phyloP scores from a whole-genome alignment of 2,797 vertebrate species.

The Betta splendens region DNA sequence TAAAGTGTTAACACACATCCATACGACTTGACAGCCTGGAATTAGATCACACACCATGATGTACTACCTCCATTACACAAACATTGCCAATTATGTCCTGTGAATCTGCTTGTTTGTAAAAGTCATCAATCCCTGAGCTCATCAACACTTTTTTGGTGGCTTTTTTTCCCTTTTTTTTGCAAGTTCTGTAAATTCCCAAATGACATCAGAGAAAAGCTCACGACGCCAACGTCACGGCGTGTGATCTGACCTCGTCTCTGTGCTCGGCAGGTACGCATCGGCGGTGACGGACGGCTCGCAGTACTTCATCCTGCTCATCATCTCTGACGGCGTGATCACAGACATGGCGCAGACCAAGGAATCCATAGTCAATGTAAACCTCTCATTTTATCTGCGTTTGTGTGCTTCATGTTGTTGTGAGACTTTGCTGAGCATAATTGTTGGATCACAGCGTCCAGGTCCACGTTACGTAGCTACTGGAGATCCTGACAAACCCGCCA shows the following conservation, averaged over 20 bases:
- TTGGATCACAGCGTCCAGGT: not conserved
- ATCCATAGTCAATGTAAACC: conserved; percentile 91
- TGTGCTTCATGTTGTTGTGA: not conserved
- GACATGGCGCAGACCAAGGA: conserved; percentile 99
- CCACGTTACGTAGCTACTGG: conserved; percentile 28
- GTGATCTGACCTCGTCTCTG: conserved; percentile 25
- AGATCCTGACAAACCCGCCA: conserved; percentile 33
- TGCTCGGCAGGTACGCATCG: conserved; percentile 87
- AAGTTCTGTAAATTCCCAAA: no score
- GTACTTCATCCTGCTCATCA: conserved; percentile 97
- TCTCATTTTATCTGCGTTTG: not conserved
- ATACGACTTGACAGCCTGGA: no score
- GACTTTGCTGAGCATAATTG: not conserved
- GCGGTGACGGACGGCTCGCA: conserved; percentile 95
- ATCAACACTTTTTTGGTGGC: no score
- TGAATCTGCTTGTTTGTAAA: no score
- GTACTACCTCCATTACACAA: no score
- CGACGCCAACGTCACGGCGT: no score
- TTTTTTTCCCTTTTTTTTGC: no score
- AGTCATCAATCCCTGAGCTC: no score
- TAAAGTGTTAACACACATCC: no score
- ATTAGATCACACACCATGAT: no score
- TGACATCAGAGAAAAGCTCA: no score
- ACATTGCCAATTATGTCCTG: no score
- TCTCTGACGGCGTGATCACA: conserved; percentile 97